Base-by-base conservation (phyloP, 1,140 invertebrate genomes). In the Portunus trituberculatus region DNA sequence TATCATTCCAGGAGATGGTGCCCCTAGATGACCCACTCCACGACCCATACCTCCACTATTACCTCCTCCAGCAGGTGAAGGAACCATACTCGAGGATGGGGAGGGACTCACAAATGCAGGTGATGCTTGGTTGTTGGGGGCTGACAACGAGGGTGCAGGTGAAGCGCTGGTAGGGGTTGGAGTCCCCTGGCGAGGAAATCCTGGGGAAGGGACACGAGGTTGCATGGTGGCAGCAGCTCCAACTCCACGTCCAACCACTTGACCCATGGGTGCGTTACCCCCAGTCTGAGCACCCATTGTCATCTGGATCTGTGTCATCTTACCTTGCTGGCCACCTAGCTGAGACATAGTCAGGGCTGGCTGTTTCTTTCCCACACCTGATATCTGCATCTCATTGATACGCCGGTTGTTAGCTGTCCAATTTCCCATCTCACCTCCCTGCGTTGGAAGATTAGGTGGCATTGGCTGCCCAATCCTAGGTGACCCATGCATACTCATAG, bases 181-280 rank as follows among this genome's bases (percentile, higher is more conserved):
- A 48, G 95, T 96, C 31, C 93, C 94, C 32, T 96, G 96, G 29
- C 96, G 95, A 29, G 96, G 95, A 87, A 95, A 96, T 4, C 93
- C 94, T 16, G 96, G 96, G 45, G 96, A 96, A 92, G 96, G 96
- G 45, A 96, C 95, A 20, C 96, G 93, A 14, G 96, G 96, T 82
- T 96, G 96, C 95, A 95, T 96, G 20, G 95, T 76, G 28, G 76
- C 94, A 12, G 88, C 94, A 87, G 91, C 95, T 12, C 93, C 91
- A 12, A 20, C 90, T 31, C 95, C 93, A 76, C 95, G 96, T 8
- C 89, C 93, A 29, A 82, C 67, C n/a, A 95, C 91, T 29, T 92
- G 94, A 46, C 94, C 94, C n/a, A 95, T 95, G 31, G 87, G 91
- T 14, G 84, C 16, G 59, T 82, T 89, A 25, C 83, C 93, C 4